Base-by-base conservation (phyloP, 2,797 vertebrate species). In the Acipenser ruthenus region DNA sequence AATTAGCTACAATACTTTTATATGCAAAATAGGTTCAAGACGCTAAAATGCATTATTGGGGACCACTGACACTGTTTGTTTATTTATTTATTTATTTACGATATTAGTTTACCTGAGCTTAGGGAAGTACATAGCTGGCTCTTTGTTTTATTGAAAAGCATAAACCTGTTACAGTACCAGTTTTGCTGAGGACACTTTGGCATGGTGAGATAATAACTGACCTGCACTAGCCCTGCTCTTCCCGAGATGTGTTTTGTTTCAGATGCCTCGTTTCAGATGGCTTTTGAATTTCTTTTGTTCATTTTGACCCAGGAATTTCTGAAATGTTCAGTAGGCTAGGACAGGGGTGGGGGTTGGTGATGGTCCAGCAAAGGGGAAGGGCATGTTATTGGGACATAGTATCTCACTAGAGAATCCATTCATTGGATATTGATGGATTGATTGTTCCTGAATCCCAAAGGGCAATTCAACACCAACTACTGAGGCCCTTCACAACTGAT, bases 341-440 rank as follows among this genome's bases (percentile, higher is more conserved):
- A 50, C 49, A 2, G 67, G 67, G 70, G 78, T 75, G 75, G 82
- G 68, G 13, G 9, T 6, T 78, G 68, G 79, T 67, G 66, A 73
- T 71, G 79, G 82, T 80, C 82, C 83, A 79, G 80, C 69, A 80
- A 65, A 68, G 80, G 79, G 63, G 62, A 61, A 62, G 60, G 68
- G 12, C 66, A 61, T 76, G 81, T 73, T 55, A 65, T 65, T 71
- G 77, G 87, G 88, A 89, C 86, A 90, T 83, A 83, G 86, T 87
- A 89, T 84, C 84, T 79, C 23, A 37, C 84, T 84, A 80, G 71
- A 79, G 84, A 80, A 72, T 80, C 83, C 87, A 86, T 91, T 90
- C 87, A 91, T 88, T 87, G 84, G 78, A 86, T 85, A 85, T 84
- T 85, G 88, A 88, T 89, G 83, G 88, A 87, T 89, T 89, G 68